phyloP scores from a whole-genome alignment of 2,113 vertebrate species.

The Cyphomyrus discorhynchus region DNA sequence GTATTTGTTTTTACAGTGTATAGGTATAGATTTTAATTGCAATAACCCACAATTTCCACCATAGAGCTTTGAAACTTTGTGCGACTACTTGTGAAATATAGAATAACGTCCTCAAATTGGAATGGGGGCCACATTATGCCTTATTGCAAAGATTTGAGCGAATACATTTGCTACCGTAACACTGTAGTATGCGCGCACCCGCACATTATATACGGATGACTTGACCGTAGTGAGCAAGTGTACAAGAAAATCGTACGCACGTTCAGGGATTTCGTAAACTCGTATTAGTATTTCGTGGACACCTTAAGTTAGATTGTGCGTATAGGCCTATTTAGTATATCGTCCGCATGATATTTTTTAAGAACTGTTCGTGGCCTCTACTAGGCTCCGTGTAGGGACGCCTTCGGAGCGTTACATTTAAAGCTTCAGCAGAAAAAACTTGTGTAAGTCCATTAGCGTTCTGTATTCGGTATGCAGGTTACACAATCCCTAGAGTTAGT shows the following conservation, averaged over 20 bases:
- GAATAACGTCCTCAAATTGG: neutral
- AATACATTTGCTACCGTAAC: neutral
- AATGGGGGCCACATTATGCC: neutral
- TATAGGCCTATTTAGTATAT: neutral
- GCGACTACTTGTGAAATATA: neutral
- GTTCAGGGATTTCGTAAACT: neutral
- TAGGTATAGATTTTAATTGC: neutral
- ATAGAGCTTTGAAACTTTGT: neutral
- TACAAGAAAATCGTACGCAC: neutral
- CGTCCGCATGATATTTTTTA: neutral
- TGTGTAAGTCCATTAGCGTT: neutral
- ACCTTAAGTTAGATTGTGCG: neutral
- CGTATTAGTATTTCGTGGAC: neutral
- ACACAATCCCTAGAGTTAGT: neutral
- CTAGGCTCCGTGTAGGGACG: neutral
- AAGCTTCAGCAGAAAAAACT: neutral
- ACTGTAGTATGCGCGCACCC: neutral
- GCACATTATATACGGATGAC: neutral
- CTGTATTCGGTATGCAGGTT: neutral
- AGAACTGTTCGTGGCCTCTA: neutral
- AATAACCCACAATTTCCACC: neutral
- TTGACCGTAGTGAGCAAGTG: neutral
- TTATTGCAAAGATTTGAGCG: neutral
- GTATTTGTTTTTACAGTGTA: neutral
- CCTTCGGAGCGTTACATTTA: neutral